These are phyloP conservation scores for Perccottus glenii DNA, from an alignment of 2,113 vertebrate species.

Conservation along the genomic window DNA sequence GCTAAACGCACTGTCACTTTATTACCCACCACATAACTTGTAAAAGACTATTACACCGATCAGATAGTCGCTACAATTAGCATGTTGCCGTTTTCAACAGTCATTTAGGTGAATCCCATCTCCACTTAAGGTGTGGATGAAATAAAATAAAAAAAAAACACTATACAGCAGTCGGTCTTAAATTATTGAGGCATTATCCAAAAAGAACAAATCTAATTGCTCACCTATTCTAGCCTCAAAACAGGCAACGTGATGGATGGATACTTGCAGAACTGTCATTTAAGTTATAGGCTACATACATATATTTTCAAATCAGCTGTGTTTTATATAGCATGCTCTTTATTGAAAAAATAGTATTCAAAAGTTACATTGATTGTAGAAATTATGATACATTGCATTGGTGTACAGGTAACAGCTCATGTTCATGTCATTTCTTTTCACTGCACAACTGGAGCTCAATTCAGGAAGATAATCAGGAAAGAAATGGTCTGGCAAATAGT, in stretches of 20 bases:
- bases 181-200: background rate
- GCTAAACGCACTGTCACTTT: constrained; percentile 90
- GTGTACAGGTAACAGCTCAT: constrained; percentile 39
- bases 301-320: too few relatives aligned
- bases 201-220: background rate
- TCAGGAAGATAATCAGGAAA: constrained; percentile 48
- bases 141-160: background rate
- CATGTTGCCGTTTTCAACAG: constrained; percentile 49
- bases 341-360: too few relatives aligned
- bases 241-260: too few relatives aligned
- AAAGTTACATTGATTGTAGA: too few relatives aligned
- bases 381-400: constrained; percentile 14
- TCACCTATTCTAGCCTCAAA: too few relatives aligned
- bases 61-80: constrained; percentile 79
- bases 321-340: too few relatives aligned
- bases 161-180: background rate
- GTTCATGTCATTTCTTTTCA: constrained; percentile 49
- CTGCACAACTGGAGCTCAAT: constrained; percentile 53
- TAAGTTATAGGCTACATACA: too few relatives aligned
- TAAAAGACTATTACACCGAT: constrained; percentile 83
- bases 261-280: too few relatives aligned
- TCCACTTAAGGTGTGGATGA: constrained; percentile 20
- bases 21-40: constrained; percentile 83
- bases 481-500: constrained; percentile 42
- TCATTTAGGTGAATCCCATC: constrained; percentile 17